Evolutionary conservation across 2,113 vertebrate genomes (phyloP).

Genomic region (Protobothrops flavoviridis): DNA sequence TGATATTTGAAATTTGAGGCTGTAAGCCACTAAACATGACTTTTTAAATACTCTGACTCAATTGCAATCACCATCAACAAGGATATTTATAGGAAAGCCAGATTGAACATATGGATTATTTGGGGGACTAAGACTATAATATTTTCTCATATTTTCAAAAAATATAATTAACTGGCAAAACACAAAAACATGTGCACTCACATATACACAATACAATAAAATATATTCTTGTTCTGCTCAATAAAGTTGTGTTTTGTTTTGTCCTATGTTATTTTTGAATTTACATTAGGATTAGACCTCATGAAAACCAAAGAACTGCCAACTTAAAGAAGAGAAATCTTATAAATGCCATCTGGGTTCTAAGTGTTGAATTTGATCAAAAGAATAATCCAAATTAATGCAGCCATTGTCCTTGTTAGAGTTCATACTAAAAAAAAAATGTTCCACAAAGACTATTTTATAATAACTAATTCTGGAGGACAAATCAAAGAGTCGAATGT

Average conservation of each 20-base stretch:
- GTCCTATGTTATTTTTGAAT: not conserved
- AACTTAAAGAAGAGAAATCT: not conserved
- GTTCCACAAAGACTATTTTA: not conserved
- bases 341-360: not conserved
- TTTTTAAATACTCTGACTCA: not conserved
- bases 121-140: not conserved
- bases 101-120: not conserved
- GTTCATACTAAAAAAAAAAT: not conserved
- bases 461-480: not conserved
- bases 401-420: not conserved
- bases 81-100: not conserved
- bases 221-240: not conserved
- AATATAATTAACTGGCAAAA: not conserved
- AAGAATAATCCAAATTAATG: not conserved
- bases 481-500: not conserved
- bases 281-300: not conserved
- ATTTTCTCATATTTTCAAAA: conserved; percentile 9
- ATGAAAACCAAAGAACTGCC: not conserved
- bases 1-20: conserved; percentile 13
- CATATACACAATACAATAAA: not conserved
- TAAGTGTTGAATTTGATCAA: not conserved
- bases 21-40: not conserved
- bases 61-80: not conserved
- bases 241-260: not conserved
- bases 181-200: not conserved